Evolutionary conservation across 2,888 invertebrate species (phyloP).

Genomic region (Noctuana brunneofusca): DNA sequence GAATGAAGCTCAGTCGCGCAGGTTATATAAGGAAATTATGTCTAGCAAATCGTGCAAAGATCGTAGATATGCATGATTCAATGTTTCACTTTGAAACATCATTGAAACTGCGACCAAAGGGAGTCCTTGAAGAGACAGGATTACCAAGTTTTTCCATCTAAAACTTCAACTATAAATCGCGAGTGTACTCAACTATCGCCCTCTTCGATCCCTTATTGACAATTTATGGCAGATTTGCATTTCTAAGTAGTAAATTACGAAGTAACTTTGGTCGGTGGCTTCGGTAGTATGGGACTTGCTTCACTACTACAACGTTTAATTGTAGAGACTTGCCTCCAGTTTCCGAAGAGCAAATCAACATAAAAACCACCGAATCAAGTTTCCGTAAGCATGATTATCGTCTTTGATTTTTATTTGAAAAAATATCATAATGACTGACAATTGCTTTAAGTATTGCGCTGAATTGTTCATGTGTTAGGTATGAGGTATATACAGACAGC

Average conservation of each 20-base stretch:
- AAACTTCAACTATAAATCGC: slow-evolving; percentile 79
- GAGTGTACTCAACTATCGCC: slow-evolving; percentile 43
- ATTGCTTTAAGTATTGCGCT: too few relatives aligned
- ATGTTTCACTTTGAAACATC: slow-evolving; percentile 39
- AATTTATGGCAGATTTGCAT: slow-evolving; percentile 77
- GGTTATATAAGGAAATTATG: not conserved
- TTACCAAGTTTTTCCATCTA: slow-evolving; percentile 79
- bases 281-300: slow-evolving; percentile 1
- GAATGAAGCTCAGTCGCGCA: too few relatives aligned
- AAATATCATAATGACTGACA: too few relatives aligned
- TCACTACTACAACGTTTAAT: too few relatives aligned
- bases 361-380: too few relatives aligned
- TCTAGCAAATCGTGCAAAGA: not conserved
- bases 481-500: too few relatives aligned
- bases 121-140: slow-evolving; percentile 53
- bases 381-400: too few relatives aligned
- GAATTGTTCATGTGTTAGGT: too few relatives aligned
- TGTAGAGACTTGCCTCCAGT: too few relatives aligned
- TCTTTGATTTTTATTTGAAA: too few relatives aligned
- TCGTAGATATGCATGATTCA: not conserved
- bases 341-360: too few relatives aligned
- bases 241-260: slow-evolving; percentile 49
- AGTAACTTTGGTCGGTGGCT: slow-evolving; percentile 23
- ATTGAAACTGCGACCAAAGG: slow-evolving; percentile 44
- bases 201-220: slow-evolving; percentile 60